Conservation (phyloP, 2,888 invertebrate species). For the Odontomyia ornata region DNA sequence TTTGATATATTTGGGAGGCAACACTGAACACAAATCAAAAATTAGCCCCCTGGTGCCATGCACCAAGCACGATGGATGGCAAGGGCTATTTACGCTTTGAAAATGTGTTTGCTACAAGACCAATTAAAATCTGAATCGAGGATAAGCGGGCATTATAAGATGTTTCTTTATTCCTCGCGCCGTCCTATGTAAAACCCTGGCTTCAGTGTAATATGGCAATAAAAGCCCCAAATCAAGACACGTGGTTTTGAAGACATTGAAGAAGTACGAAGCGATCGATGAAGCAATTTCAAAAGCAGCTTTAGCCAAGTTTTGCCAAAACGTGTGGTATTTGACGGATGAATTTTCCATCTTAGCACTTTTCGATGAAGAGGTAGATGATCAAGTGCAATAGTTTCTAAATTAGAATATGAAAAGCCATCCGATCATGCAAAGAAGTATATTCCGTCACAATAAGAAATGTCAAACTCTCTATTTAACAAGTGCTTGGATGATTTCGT, state of each 20-base stretch:
- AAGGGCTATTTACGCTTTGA: constrained; percentile 54
- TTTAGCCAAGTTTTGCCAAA: constrained; percentile 49
- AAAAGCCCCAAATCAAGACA: constrained; percentile 51
- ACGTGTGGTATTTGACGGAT: constrained; percentile 52
- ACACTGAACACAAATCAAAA: constrained; percentile 25
- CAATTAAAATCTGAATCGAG: constrained; percentile 46
- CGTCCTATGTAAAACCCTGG: constrained; percentile 54
- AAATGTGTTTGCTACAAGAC: constrained; percentile 47
- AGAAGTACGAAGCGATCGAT: constrained; percentile 49
- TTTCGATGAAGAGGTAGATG: constrained; percentile 49
- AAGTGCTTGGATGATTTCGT: no score
- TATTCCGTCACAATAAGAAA: no score
- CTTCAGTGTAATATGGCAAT: constrained; percentile 52
- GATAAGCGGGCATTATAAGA: constrained; percentile 48
- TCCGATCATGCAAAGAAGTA: no score
- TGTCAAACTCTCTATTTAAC: no score
- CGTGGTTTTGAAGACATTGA: constrained; percentile 48
- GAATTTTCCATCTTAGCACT: constrained; percentile 50
- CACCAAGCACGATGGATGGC: constrained; percentile 56
- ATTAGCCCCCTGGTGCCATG: constrained; percentile 55
- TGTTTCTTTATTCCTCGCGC: constrained; percentile 52
- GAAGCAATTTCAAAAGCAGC: constrained; percentile 51
- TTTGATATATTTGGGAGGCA: no score
- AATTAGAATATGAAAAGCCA: no score
- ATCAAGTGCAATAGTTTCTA: no score